Percentiles rank a stretch among this genome's conserved stretches.
phyloP scores from a whole-genome alignment of 2,113 vertebrate genomes.

The Varanus komodoensis region DNA sequence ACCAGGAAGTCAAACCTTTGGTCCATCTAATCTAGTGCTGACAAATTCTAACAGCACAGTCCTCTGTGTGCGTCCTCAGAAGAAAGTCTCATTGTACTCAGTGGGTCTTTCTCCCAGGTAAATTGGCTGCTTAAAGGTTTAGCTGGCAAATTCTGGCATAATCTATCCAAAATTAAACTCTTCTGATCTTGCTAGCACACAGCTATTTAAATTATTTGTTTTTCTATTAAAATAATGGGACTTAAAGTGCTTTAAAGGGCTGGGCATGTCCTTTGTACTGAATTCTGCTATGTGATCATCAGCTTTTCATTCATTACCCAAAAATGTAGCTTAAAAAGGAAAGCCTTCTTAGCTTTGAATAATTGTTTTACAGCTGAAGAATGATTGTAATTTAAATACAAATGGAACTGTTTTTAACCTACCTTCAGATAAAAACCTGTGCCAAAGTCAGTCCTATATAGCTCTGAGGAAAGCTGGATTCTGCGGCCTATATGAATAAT shows the following conservation, averaged over 20 bases:
- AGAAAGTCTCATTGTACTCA: background rate
- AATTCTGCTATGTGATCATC: background rate
- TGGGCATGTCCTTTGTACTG: background rate
- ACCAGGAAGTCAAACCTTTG: background rate
- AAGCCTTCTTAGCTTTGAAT: background rate
- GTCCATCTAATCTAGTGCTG: background rate
- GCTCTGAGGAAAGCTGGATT: background rate
- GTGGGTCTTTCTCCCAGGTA: background rate
- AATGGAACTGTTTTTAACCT: background rate
- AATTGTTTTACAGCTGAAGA: background rate
- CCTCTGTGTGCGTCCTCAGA: background rate
- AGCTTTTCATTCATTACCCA: background rate
- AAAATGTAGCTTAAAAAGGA: background rate
- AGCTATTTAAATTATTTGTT: background rate
- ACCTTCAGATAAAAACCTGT: background rate
- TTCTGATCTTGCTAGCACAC: background rate
- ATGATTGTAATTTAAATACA: background rate
- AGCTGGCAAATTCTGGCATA: background rate
- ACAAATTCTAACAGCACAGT: background rate
- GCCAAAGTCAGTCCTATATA: too few species aligned
- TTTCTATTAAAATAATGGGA: background rate
- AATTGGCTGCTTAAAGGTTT: background rate
- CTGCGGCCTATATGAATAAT: background rate
- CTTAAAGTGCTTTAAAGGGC: background rate
- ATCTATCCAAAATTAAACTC: background rate